phyloP scores from a whole-genome alignment of 2,888 invertebrate species.

The Eupithecia inturbata region DNA sequence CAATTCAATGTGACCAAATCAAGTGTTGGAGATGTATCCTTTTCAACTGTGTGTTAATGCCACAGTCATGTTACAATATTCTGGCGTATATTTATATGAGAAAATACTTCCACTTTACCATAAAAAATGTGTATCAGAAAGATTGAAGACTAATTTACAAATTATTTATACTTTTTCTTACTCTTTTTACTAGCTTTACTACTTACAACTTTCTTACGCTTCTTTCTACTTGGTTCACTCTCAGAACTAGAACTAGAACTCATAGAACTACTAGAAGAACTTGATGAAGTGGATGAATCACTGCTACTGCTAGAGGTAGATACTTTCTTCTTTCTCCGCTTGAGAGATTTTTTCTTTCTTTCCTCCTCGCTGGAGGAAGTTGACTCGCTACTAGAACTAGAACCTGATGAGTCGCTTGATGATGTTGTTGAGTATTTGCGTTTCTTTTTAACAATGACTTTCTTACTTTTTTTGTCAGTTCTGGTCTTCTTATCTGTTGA shows the following conservation, averaged over 20 bases:
- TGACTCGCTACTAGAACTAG: conserved; percentile 68
- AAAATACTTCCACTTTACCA: neutral
- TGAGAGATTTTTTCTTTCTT: conserved; percentile 59
- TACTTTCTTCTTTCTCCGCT: conserved; percentile 61
- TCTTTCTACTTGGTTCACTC: conserved; percentile 61
- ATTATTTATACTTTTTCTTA: conserved; percentile 52
- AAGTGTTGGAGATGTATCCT: neutral
- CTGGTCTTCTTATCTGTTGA: conserved; percentile 19
- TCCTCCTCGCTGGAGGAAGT: conserved; percentile 70
- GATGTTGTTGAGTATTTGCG: conserved; percentile 70
- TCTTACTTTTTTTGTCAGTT: conserved; percentile 40
- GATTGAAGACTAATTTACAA: neutral
- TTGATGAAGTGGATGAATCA: conserved; percentile 51
- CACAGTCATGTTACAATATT: neutral
- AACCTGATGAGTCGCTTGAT: conserved; percentile 67
- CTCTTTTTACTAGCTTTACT: conserved; percentile 53
- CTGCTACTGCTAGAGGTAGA: conserved; percentile 71
- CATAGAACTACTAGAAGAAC: conserved; percentile 48
- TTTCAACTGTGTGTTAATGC: neutral
- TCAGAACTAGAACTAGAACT: conserved; percentile 66
- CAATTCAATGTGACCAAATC: neutral
- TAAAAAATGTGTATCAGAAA: neutral
- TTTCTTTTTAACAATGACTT: conserved; percentile 52
- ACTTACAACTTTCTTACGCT: conserved; percentile 52
- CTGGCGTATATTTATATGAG: neutral